Percentiles rank a stretch among this genome's conserved stretches.
phyloP scores from a whole-genome alignment of 2,888 invertebrate species.

The Drosophila multiciliata region DNA sequence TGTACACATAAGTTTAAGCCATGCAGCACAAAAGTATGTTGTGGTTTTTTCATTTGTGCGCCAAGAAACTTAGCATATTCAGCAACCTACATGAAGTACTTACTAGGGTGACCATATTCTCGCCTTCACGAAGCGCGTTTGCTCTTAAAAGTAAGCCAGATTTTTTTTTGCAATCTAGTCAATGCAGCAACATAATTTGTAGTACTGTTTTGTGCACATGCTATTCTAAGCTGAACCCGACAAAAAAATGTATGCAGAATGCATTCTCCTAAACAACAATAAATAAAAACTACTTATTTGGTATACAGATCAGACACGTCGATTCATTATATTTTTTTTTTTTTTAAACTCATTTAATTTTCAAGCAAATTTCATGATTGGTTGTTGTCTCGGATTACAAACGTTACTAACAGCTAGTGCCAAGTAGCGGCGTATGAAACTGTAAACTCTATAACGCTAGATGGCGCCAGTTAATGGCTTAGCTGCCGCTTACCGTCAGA shows the following conservation, averaged over 20 bases:
- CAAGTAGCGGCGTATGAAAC: background rate
- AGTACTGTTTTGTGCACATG: background rate
- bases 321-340: background rate
- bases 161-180: background rate
- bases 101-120: background rate
- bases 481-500: background rate
- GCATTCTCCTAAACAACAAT: background rate
- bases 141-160: background rate
- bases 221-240: background rate
- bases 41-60: background rate
- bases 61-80: background rate
- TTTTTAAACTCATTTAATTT: background rate
- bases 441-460: background rate
- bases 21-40: background rate
- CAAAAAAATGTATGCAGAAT: background rate
- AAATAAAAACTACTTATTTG: too few species aligned
- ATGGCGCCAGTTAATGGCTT: background rate
- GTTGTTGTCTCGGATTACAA: constrained; percentile 2
- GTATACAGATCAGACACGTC: too few species aligned
- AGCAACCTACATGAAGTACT: background rate
- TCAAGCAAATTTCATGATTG: background rate
- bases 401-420: background rate
- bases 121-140: rapidly evolving
- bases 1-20: background rate
- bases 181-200: background rate